Evolutionary conservation across 2,113 vertebrate species (phyloP).

Genomic region (pig (Sus scrofa)): DNA sequence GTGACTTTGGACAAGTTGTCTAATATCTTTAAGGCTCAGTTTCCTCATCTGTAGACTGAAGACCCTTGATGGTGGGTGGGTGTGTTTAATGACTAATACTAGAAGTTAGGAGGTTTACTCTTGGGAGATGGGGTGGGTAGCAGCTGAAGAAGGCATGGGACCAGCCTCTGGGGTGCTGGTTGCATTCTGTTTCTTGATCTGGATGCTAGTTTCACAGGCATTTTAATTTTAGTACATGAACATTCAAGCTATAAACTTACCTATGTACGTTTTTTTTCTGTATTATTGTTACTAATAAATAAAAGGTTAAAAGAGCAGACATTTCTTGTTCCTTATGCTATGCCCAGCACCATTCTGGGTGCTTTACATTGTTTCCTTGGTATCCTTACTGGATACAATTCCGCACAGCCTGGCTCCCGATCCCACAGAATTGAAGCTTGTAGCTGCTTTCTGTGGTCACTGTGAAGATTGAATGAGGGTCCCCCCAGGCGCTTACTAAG

Average conservation of each 20-base stretch:
- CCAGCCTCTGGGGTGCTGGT: not conserved
- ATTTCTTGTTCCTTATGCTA: not conserved
- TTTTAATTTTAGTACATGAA: not conserved
- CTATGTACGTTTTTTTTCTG: not conserved
- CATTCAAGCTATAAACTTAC: not conserved
- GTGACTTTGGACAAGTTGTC: not conserved
- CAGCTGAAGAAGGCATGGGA: not conserved
- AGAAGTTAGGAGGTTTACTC: not conserved
- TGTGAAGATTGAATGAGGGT: not conserved
- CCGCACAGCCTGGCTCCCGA: not conserved
- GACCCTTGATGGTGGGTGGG: not conserved
- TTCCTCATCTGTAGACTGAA: slow-evolving; percentile 5
- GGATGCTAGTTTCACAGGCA: not conserved
- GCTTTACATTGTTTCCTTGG: not conserved
- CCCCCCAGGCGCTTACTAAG: not conserved
- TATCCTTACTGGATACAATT: not conserved
- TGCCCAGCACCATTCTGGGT: not conserved
- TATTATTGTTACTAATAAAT: not conserved
- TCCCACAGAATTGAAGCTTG: not conserved
- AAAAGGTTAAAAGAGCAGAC: not conserved
- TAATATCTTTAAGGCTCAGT: not conserved
- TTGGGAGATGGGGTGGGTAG: not conserved
- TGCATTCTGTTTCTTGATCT: not conserved
- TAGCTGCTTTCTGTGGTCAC: not conserved
- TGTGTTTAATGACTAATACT: not conserved